phyloP scores from a whole-genome alignment of 2,888 invertebrate species.

The Lypha dubia region DNA sequence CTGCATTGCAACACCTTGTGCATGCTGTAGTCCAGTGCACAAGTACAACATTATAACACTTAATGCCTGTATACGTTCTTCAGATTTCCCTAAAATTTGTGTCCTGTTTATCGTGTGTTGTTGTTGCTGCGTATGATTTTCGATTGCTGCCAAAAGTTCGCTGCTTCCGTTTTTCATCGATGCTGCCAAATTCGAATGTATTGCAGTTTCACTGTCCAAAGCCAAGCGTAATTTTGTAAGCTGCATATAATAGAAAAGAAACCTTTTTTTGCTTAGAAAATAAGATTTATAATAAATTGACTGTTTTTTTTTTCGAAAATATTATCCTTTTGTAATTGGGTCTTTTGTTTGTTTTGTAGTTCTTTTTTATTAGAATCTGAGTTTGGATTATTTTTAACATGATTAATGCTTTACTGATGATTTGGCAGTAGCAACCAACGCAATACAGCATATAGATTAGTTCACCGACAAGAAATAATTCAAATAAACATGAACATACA shows the following conservation, averaged over 20 bases:
- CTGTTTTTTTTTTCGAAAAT: too few relatives aligned
- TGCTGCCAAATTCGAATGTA: conserved; percentile 84
- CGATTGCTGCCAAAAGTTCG: conserved; percentile 23
- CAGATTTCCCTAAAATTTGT: conserved; percentile 86
- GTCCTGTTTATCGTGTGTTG: conserved; percentile 67
- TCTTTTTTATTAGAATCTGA: too few relatives aligned
- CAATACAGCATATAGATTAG: too few relatives aligned
- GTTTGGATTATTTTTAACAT: too few relatives aligned
- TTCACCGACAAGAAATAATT: too few relatives aligned
- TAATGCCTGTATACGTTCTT: conserved; percentile 94
- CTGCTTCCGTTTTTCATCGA: conserved; percentile 61
- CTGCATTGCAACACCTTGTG: conserved; percentile 81
- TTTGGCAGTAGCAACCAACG: too few relatives aligned
- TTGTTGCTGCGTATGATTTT: conserved; percentile 43
- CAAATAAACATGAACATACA: too few relatives aligned
- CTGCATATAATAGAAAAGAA: conserved; percentile 83
- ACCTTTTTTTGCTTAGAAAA: background rate
- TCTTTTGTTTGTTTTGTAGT: too few relatives aligned
- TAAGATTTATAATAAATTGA: too few relatives aligned
- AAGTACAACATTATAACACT: conserved; percentile 97
- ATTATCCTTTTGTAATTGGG: too few relatives aligned
- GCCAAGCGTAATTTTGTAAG: conserved; percentile 90
- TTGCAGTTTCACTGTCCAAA: conserved; percentile 88
- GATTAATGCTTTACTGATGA: too few relatives aligned
- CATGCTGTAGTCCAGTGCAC: conserved; percentile 93